Evolutionary conservation across 2,888 invertebrate genomes (phyloP).

Genomic region (Brenthis hecate): DNA sequence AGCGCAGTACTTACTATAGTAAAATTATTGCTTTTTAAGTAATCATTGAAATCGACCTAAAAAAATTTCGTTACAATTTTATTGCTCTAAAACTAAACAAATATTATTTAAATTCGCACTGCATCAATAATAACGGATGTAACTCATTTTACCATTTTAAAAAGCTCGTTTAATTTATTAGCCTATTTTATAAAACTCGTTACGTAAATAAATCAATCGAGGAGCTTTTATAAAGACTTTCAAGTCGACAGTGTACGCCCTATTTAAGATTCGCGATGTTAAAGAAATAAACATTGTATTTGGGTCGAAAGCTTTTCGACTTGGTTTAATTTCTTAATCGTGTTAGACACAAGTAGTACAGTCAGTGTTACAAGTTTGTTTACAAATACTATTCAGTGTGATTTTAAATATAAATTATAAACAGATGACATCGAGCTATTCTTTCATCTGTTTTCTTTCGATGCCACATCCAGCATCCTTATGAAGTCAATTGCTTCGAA

Average conservation of each 20-base stretch:
- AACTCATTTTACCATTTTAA: neutral
- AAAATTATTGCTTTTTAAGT: too few species aligned
- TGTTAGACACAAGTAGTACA: neutral
- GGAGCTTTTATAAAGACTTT: neutral
- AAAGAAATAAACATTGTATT: neutral
- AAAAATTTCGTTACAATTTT: too few species aligned
- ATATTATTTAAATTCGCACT: too few species aligned
- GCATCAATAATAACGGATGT: too few species aligned
- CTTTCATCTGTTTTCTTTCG: neutral
- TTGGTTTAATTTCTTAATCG: slow-evolving; percentile 13
- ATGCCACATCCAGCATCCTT: neutral
- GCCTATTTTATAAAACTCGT: neutral
- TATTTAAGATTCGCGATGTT: neutral
- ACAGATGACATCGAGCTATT: neutral
- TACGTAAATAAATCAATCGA: slow-evolving; percentile 6
- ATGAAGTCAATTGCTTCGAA: too few species aligned
- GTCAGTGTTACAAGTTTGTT: slow-evolving; percentile 9
- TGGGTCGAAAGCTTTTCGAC: neutral
- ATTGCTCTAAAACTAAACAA: too few species aligned
- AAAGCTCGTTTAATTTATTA: neutral
- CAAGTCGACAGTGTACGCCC: neutral
- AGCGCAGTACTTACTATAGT: too few species aligned
- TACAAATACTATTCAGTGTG: neutral
- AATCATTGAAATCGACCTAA: too few species aligned
- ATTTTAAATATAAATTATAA: neutral